Conservation (phyloP, 2,797 vertebrate genomes). For the Sebastes minor region DNA sequence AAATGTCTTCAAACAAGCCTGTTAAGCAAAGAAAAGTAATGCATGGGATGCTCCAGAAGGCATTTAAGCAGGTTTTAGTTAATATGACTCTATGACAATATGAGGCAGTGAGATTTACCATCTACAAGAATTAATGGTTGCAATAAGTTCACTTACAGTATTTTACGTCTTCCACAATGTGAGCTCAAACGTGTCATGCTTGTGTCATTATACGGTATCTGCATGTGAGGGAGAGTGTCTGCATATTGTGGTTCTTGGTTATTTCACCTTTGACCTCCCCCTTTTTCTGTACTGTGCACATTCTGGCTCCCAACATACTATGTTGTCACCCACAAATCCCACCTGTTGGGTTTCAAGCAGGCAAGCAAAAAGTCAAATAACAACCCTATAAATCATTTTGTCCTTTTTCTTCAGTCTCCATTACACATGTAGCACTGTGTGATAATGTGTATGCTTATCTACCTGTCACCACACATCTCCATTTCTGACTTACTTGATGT, state of each 20-base stretch:
- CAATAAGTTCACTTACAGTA: neutral
- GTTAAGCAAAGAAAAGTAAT: neutral
- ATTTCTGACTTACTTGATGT: slow-evolving; percentile 74
- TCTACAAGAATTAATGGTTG: neutral
- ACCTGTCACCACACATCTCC: neutral
- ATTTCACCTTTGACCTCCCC: neutral
- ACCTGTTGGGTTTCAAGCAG: neutral
- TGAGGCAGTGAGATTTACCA: neutral
- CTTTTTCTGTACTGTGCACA: neutral
- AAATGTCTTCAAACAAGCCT: neutral
- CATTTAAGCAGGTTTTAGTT: neutral
- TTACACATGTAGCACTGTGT: neutral
- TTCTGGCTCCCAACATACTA: neutral
- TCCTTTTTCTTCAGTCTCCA: neutral
- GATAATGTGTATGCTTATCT: neutral
- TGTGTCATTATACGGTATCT: neutral
- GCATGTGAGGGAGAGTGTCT: neutral
- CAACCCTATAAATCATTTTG: neutral
- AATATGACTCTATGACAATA: neutral
- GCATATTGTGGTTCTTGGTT: neutral
- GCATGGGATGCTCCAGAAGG: neutral
- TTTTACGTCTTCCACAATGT: neutral
- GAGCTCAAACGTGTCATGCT: neutral
- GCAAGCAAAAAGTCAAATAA: neutral
- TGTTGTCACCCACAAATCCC: neutral